phyloP scores from a whole-genome alignment of 2,888 invertebrate genomes.

The Galerucella nymphaeae region DNA sequence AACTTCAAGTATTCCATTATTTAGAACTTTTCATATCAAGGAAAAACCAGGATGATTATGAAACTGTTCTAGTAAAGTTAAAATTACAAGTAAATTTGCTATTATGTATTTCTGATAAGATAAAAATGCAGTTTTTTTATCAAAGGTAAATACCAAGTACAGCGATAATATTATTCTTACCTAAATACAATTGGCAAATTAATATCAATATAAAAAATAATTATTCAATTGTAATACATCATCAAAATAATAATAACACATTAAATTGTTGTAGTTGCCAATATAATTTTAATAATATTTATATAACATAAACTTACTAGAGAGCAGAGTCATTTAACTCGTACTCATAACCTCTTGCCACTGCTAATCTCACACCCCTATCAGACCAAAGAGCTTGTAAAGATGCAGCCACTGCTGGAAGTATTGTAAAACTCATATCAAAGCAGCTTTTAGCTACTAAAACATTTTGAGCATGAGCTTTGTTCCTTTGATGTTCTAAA shows the following conservation, averaged over 20 bases:
- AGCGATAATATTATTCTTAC: no score
- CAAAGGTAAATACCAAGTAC: conserved; percentile 8
- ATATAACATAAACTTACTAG: conserved; percentile 66
- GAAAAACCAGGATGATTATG: background rate
- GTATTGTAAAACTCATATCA: conserved; percentile 68
- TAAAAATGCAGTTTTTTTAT: background rate
- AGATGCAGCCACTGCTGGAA: conserved; percentile 67
- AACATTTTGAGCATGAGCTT: conserved; percentile 68
- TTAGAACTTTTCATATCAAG: background rate
- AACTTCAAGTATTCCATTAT: background rate
- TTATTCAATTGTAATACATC: no score
- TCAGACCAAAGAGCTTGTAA: conserved; percentile 73
- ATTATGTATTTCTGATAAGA: background rate
- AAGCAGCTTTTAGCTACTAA: conserved; percentile 68
- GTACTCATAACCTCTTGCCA: conserved; percentile 75
- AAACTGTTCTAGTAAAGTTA: background rate
- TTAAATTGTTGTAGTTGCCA: no score
- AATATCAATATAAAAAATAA: background rate
- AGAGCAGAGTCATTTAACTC: conserved; percentile 75
- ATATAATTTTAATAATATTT: background rate
- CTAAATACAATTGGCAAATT: no score
- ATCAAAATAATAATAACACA: no score
- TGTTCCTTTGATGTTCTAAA: conserved; percentile 71
- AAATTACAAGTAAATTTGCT: conserved; percentile 7
- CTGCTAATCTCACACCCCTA: conserved; percentile 72